Base-by-base conservation (phyloP, 1,140 invertebrate species). In the Mesaphorura yosii region DNA sequence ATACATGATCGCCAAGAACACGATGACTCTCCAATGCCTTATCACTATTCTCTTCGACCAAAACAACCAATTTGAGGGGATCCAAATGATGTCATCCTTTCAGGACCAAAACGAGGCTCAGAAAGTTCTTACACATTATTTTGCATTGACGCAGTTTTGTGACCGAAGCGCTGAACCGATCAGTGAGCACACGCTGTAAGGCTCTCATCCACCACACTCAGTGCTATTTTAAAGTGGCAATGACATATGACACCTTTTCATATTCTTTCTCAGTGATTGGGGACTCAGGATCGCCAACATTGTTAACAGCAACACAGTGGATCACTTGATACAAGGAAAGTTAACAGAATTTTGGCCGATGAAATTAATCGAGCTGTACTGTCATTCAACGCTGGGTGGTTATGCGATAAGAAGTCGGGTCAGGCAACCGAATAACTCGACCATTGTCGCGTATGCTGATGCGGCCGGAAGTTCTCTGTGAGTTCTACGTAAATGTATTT, bases 281-380 rank as follows among this genome's bases (percentile, higher is more conserved):
- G 60, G 60, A 15, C 26, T 53, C 10, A 63, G 59, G 47, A 50
- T 63, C 5, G 57, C 54, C 14, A 59, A 55, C 37, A 44, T 47
- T n/a, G 31, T 63, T 19, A 59, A 58, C 37, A 28, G 34, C 10
- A 38, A 42, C 17, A 46, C 51, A 4, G 10, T 53, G 6, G 60
- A 63, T 20, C 52, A 56, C 44, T 38, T 51, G 28, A 25, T 57
- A 23, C 57, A 56, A 29, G 54, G 54, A 25, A 57, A 57, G 23
- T 27, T 53, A n/a, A 25, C 17, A 17, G 54, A 57, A 22, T 20
- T 31, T 27, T 57, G 48, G 51, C 57, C 60, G 20, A 55, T 57
- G 42, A 57, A 56, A 39, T 27, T 63, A 19, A 12, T 59, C 12
- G 60, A 63, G 37, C 39, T 48, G 19, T 63, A 55, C 55, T 59